A percentile compares a stretch with the other conserved stretches of the same genome.
Evolutionary conservation across 1,140 invertebrate genomes (phyloP).

Genomic region (Delia radicum): DNA sequence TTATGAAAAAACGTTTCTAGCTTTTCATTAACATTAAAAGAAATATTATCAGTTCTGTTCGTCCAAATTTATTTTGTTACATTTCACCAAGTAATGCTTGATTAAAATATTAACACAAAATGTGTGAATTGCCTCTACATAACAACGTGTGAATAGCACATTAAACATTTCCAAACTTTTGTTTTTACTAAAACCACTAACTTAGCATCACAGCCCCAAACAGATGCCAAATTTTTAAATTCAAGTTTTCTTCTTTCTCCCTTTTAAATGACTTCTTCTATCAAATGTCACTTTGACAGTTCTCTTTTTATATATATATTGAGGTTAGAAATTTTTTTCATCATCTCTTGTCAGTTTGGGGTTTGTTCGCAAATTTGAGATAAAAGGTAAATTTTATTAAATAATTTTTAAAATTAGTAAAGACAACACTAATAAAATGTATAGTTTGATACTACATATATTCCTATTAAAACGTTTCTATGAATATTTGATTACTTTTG

Average conservation of each 20-base stretch:
- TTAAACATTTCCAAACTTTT: too few relatives aligned
- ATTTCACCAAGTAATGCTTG: too few relatives aligned
- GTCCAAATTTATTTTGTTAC: too few relatives aligned
- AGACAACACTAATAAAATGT: too few relatives aligned
- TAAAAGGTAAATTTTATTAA: conserved; percentile 17
- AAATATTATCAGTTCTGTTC: too few relatives aligned
- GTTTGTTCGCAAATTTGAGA: conserved; percentile 10
- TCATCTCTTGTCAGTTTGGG: conserved; percentile 7
- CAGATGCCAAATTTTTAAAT: neutral
- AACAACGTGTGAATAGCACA: too few relatives aligned
- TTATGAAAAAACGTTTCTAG: too few relatives aligned
- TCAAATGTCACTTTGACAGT: neutral
- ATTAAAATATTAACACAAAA: too few relatives aligned
- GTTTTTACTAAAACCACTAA: neutral
- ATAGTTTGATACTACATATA: neutral
- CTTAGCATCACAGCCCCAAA: neutral
- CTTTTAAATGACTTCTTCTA: neutral
- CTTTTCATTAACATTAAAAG: too few relatives aligned
- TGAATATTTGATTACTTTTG: neutral
- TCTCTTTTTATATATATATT: conserved; percentile 12
- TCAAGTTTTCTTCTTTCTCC: neutral
- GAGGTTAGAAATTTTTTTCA: conserved; percentile 27
- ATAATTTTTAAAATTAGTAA: neutral
- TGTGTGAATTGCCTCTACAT: too few relatives aligned
- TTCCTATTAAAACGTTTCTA: neutral